phyloP scores from a whole-genome alignment of 92 coral and sea anemone genomes.

The Chrysogorgia sp. region DNA sequence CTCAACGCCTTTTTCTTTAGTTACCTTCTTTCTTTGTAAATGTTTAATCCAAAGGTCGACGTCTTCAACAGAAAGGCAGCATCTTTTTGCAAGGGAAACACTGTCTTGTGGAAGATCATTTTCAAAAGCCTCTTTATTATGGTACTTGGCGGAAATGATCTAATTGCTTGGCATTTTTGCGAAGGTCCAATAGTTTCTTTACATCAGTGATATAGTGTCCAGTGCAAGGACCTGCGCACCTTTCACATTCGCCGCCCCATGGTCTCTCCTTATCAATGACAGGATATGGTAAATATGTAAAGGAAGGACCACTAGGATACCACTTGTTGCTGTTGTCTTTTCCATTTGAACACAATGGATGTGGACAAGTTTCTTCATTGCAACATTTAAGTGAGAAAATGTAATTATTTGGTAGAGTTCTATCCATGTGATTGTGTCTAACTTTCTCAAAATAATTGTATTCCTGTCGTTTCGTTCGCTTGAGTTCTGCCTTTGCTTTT shows the following conservation, averaged over 20 bases:
- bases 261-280: conserved; percentile 68
- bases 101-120: conserved; percentile 23
- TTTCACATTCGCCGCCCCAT: conserved; percentile 55
- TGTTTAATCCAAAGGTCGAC: conserved; percentile 55
- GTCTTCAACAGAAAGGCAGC: conserved; percentile 60
- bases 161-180: conserved; percentile 53
- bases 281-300: conserved; percentile 61
- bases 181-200: conserved; percentile 48
- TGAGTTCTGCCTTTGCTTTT: no score
- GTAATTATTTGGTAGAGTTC: no score
- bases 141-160: conserved; percentile 54
- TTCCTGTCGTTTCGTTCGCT: no score
- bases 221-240: conserved; percentile 61
- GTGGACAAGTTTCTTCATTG: no score
- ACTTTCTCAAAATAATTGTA: no score
- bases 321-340: conserved; percentile 13
- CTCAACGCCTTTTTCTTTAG: conserved; percentile 43
- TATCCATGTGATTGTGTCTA: no score
- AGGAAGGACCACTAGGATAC: conserved; percentile 69
- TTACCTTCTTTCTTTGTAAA: conserved; percentile 48
- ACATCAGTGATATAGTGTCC: conserved; percentile 71
- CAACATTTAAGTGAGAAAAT: no score
- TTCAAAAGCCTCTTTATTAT: conserved; percentile 61
- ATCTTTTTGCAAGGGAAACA: conserved; percentile 51
- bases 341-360: no score